Base-by-base conservation (phyloP, 2,888 invertebrate species). In the Teleiodes luculella region DNA sequence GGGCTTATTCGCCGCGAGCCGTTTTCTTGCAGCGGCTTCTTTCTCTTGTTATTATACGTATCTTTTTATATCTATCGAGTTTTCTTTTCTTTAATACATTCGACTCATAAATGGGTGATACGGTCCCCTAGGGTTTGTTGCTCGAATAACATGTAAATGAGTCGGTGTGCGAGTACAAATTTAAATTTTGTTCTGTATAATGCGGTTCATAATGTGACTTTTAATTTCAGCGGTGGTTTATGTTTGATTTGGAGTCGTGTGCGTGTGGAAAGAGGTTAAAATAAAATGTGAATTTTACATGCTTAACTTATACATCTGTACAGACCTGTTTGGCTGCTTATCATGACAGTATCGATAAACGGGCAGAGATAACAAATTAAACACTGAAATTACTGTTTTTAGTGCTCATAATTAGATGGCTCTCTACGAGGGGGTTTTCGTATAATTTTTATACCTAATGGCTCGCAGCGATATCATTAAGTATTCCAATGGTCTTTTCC, bases 141-240 rank as follows among this genome's bases (percentile, higher is more conserved):
- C 78, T 79, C 86, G 79, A 89, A 88, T 88, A 89, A 86, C 86
- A 89, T 89, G 87, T 85, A 88, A 89, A 88, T 88, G 85, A 89
- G 83, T 78, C 70, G 66, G 72, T 76, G 66, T 75, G 72, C 68
- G 72, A 75, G 74, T 78, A 79, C 83, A 77, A 78, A 83, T 81
- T 81, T 80, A 78, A 80, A 83, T 84, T 80, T 72, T n/a, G 48
- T 20, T 33, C 31, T 56, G 43, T 46, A 52, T 53, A 30, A 53
- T 37, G 31, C 18, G 24, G 47, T 7, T 35, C n/a, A 49, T 49
- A 28, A 46, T 16, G 33, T 31, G 11, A 53, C 35, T 56, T 55
- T 37, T 52, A 52, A 55, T 46, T 51, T 46, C 16, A 41, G 39
- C 39, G 10, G 7, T 18, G 5, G 13, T 50, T 51, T 51, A 51